These are phyloP conservation scores for Holotrichia oblita DNA, from an alignment of 1,140 invertebrate species.

Conservation along the genomic window DNA sequence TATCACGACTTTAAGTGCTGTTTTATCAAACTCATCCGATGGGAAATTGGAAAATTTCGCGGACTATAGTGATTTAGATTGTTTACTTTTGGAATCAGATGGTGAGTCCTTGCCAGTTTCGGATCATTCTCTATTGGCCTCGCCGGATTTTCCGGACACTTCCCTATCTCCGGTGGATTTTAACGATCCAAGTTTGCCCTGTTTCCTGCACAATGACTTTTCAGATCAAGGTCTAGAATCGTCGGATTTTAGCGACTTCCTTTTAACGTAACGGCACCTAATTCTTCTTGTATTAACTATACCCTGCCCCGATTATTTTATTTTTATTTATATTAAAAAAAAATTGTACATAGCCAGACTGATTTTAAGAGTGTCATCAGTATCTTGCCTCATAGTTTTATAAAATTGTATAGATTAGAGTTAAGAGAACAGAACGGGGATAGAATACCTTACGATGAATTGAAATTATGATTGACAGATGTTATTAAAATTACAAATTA, in stretches of 20 bases:
- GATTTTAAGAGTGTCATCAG: constrained; percentile 19
- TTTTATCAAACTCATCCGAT: constrained; percentile 51
- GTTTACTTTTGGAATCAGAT: constrained; percentile 66
- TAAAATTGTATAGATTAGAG: constrained; percentile 21
- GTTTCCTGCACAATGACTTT: constrained; percentile 57
- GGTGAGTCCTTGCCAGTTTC: constrained; percentile 65
- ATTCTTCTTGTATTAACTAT: neutral
- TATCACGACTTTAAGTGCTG: constrained; percentile 73
- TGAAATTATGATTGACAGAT: neutral
- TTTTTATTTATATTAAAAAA: constrained; percentile 34
- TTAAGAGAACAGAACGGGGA: neutral
- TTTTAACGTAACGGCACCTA: constrained; percentile 52
- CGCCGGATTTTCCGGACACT: constrained; percentile 58
- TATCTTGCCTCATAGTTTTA: constrained; percentile 41
- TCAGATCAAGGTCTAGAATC: constrained; percentile 52
- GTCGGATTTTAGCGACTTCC: constrained; percentile 57
- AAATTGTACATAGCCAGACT: constrained; percentile 38
- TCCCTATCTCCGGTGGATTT: constrained; percentile 57
- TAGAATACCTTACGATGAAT: neutral
- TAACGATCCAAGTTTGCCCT: constrained; percentile 54
- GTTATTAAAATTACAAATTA: neutral
- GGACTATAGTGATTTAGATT: constrained; percentile 60
- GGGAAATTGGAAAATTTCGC: constrained; percentile 41
- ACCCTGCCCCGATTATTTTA: constrained; percentile 10
- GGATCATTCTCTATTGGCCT: constrained; percentile 58